Evolutionary conservation across 2,888 invertebrate species (phyloP), one percentile per base, ranked within the genome.

Genomic region (Linnaemya tessellans): DNA sequence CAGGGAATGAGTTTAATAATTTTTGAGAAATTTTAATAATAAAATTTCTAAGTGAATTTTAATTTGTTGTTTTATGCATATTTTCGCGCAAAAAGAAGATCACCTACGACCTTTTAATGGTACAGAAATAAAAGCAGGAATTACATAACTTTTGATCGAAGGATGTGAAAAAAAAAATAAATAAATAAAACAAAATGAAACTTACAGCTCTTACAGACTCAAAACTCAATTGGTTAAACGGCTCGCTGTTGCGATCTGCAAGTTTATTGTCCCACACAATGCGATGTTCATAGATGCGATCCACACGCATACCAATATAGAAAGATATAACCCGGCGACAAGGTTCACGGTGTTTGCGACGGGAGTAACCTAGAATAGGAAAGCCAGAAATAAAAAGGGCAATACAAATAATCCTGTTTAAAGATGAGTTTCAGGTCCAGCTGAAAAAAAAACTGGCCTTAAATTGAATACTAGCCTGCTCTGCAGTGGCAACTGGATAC

Each of bases 401-500:
- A 9, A 41, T 11, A 11, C 30, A 30, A 30, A 30, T 30, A 30
- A 30, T 3, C 2, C n/a, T 30, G 2, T 30, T 30, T 30, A 30
- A 30, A 30, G 30, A 30, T 30, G 30, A 30, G 30, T 30, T 30
- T 30, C 30, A 30, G n/a, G n/a, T n/a, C n/a, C n/a, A n/a, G n/a
- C n/a, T n/a, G n/a, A n/a, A n/a, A n/a, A 30, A 30, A 30, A 41
- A 41, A 41, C 11, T 11, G 13, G 3, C 13, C 41, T 3, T 11
- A 8, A 49, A 5, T 8, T 11, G 13, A 51, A 1, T 13, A 86
- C 89, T 89, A 73, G 92, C 95, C 97, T 5, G 97, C 96, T 80
- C 97, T 93, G 90, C 98, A 98, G 87, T 97, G 96, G 88, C 98
- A 98, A 83, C 97, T 96, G 1, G 97, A 97, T 0, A 98, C 97